Conservation (phyloP, 2,797 vertebrate genomes). For the Eptatretus atami region DNA sequence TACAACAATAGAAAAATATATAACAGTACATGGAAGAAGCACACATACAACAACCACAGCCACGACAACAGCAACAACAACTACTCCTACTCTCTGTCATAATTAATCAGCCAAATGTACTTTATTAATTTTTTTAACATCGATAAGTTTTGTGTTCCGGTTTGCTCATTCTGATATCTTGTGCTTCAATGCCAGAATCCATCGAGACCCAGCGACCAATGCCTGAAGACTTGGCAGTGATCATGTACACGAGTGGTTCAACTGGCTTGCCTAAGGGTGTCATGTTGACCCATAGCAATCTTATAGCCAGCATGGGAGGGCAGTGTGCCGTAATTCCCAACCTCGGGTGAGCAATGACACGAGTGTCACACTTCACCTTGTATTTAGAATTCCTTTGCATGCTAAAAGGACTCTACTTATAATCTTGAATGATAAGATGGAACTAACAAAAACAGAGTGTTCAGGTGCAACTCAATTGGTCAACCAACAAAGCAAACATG, state of each 20-base stretch:
- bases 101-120: no score
- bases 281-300: constrained; percentile 66
- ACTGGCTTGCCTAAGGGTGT: constrained; percentile 83
- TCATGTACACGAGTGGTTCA: constrained; percentile 95
- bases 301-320: constrained; percentile 49
- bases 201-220: constrained; percentile 23
- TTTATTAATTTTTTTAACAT: no score
- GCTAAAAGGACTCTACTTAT: no score
- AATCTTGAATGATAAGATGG: no score
- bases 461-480: no score
- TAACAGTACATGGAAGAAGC: no score
- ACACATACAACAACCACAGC: no score
- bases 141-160: neutral
- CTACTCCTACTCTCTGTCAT: no score
- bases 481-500: no score
- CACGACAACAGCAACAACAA: neutral
- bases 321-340: neutral
- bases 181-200: neutral
- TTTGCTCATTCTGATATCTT: constrained; percentile 3
- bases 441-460: no score
- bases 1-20: neutral
- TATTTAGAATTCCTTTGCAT: no score
- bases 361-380: no score
- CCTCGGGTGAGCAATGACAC: neutral
- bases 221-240: constrained; percentile 48